Evolutionary conservation across 2,797 vertebrate genomes (phyloP).

Genomic region (Odontamblyopus lacepedii): DNA sequence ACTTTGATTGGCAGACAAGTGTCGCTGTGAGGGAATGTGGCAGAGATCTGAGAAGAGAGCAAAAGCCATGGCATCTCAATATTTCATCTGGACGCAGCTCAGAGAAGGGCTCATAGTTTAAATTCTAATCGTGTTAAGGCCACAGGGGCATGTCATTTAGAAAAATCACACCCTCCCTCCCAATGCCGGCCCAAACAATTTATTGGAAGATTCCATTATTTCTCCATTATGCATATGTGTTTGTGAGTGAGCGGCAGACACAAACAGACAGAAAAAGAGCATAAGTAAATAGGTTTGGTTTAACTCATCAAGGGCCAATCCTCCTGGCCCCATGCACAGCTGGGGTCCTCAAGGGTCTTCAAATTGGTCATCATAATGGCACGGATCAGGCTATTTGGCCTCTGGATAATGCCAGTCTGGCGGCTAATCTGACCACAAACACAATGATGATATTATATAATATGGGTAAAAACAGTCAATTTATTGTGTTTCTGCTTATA

Average conservation of each 20-base stretch:
- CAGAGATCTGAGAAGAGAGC: constrained; percentile 56
- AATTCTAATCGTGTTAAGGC: constrained; percentile 81
- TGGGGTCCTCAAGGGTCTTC: constrained; percentile 71
- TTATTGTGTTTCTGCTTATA: background rate
- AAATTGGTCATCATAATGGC: constrained; percentile 79
- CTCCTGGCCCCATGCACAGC: constrained; percentile 71
- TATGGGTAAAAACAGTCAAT: constrained; percentile 23
- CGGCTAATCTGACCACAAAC: constrained; percentile 44
- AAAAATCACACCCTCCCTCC: constrained; percentile 55
- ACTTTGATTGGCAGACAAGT: constrained; percentile 82
- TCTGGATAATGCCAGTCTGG: constrained; percentile 43
- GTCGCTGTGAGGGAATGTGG: constrained; percentile 75
- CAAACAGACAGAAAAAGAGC: constrained; percentile 48
- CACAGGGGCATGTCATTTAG: constrained; percentile 79
- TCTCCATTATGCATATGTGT: constrained; percentile 83
- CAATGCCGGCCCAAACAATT: constrained; percentile 74
- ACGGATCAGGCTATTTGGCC: constrained; percentile 69
- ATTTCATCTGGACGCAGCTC: constrained; percentile 69
- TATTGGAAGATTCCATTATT: constrained; percentile 83
- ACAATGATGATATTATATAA: constrained; percentile 22
- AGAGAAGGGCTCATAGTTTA: constrained; percentile 73
- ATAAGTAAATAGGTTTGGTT: constrained; percentile 73
- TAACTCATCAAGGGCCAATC: constrained; percentile 80
- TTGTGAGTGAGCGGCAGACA: constrained; percentile 62
- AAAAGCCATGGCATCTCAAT: constrained; percentile 74